Evolutionary conservation across 2,797 vertebrate genomes (phyloP), one percentile per base, ranked within the genome.

Genomic region (Rhabdomys pumilio): DNA sequence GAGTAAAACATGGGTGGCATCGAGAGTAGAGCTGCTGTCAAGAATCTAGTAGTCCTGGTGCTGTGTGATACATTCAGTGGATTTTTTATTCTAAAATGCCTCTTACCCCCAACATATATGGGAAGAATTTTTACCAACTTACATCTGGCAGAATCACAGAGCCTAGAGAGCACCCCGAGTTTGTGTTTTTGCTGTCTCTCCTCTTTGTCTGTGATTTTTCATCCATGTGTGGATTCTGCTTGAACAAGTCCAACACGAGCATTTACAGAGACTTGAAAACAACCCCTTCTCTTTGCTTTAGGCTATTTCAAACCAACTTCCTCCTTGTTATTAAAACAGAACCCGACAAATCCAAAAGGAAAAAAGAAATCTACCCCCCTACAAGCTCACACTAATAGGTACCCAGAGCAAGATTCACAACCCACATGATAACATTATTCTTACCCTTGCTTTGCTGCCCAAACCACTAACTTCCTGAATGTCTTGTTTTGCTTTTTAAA

Each of bases 301-400:
- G 85, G 89, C 89, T 79, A 4, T 97, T 97, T 94, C 47, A 94
- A 95, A 53, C 57, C 65, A 83, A 61, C 90, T 87, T 96, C 86
- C 79, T 88, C 81, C 55, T 95, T 95, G 95, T 97, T 85, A 91
- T 92, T 93, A 86, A 96, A 97, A 95, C 4, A 91, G 92, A 88
- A 90, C 19, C 59, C 31, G 69, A 20, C 12, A 57, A 96, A 88
- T 50, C 34, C 7, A 20, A 59, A 79, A 50, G n/a, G 19, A 22
- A 76, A 86, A 57, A 57, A 89, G 50, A 50, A 61, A 44, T 12
- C 41, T 55, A 14, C 47, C 75, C 24, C 95, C 72, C 38, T 79
- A 6, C 69, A 94, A 95, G 69, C 44, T 26, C 92, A 34, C n/a
- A 83, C 29, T 94, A 69, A 88, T 61, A 55, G 61, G 31, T 72